A percentile compares a stretch with the other conserved stretches of the same genome.
Evolutionary conservation across 2,113 vertebrate species (phyloP).

Genomic region (Rhombomys opimus): DNA sequence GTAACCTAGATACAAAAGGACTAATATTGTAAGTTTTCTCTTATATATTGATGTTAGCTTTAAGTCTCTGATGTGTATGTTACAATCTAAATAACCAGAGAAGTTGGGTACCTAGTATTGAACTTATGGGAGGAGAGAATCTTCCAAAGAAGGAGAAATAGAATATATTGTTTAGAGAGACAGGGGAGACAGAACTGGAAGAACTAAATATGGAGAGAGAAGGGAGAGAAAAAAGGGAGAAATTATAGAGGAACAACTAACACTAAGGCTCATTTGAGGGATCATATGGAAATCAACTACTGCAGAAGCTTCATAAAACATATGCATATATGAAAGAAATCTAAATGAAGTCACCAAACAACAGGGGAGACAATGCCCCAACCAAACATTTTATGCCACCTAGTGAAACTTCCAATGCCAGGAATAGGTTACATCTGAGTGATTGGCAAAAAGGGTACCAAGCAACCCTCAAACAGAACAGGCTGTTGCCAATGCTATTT

Average conservation of each 20-base stretch:
- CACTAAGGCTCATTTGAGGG: too few relatives aligned
- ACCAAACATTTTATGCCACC: not conserved
- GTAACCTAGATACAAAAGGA: not conserved
- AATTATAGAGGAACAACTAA: too few relatives aligned
- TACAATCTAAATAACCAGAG: not conserved
- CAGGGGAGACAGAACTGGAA: not conserved
- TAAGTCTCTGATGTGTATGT: not conserved
- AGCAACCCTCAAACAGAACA: not conserved
- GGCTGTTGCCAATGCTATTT: not conserved
- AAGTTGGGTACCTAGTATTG: not conserved
- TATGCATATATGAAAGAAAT: not conserved
- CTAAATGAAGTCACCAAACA: not conserved
- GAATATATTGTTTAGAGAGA: not conserved
- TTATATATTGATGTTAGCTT: not conserved
- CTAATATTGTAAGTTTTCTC: not conserved
- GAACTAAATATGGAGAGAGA: not conserved
- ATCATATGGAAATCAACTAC: too few relatives aligned
- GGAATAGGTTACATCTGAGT: too few relatives aligned
- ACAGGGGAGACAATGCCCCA: not conserved
- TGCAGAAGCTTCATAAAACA: too few relatives aligned
- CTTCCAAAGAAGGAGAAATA: not conserved
- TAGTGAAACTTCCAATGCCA: not conserved
- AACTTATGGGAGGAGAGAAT: not conserved
- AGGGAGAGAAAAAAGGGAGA: too few relatives aligned
- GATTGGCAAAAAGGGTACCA: not conserved